Percentiles rank a stretch among this genome's conserved stretches.
These are phyloP conservation scores for Sinocyclocheilus grahami DNA, from an alignment of 2,113 vertebrate species.

Conservation along the genomic window DNA sequence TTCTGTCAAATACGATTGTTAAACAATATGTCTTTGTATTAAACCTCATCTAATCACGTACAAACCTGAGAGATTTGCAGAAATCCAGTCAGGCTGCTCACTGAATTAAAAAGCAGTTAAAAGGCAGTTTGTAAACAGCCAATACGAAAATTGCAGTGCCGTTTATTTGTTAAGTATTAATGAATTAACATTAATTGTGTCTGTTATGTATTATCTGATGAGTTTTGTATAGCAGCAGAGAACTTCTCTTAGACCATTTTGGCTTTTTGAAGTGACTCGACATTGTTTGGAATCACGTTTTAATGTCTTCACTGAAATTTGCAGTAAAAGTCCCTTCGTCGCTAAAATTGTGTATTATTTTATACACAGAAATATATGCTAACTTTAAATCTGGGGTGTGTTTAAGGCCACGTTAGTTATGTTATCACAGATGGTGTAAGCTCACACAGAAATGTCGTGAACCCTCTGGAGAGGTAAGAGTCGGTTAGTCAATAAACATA, in stretches of 20 bases:
- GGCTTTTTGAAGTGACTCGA: background rate
- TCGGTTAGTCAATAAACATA: background rate
- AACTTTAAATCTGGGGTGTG: background rate
- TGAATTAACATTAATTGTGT: background rate
- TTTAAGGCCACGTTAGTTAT: background rate
- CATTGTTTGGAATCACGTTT: background rate
- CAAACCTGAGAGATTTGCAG: too few relatives aligned
- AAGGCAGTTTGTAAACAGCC: background rate
- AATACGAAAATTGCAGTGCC: background rate
- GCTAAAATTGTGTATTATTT: background rate
- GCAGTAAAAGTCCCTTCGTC: background rate
- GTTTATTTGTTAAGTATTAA: background rate
- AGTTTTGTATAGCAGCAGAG: background rate
- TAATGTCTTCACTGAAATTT: background rate
- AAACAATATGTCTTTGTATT: background rate
- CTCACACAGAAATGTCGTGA: background rate
- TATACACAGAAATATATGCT: background rate
- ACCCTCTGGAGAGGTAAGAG: background rate
- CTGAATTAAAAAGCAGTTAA: background rate
- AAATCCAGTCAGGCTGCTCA: background rate
- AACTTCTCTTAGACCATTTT: background rate
- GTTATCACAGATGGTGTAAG: background rate
- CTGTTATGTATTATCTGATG: background rate
- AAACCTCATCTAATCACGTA: background rate
- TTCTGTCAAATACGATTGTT: background rate